Conservation (phyloP, 2,113 vertebrate species). For the Lophius piscatorius region DNA sequence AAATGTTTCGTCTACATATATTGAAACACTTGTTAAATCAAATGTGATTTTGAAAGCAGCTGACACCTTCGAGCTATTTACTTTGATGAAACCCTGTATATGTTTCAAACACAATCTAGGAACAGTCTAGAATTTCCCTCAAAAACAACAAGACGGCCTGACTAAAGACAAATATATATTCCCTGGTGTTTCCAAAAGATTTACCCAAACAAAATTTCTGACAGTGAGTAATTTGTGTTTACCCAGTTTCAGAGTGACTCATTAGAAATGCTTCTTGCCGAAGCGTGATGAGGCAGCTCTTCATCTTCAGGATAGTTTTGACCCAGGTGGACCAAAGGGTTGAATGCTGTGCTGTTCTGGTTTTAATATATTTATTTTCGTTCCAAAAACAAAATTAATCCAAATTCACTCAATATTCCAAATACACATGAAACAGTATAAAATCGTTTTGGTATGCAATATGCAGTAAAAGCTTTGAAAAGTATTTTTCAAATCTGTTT, state of each 20-base stretch:
- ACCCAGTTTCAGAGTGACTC: constrained; percentile 1
- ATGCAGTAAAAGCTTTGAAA: constrained; percentile 1
- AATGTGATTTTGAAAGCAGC: constrained; percentile 33
- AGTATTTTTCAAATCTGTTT: constrained; percentile 1
- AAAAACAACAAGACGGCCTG: constrained; percentile 20
- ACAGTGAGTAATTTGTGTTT: constrained; percentile 6
- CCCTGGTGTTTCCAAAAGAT: constrained; percentile 30
- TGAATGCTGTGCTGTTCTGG: not conserved
- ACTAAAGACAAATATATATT: constrained; percentile 40
- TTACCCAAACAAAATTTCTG: constrained; percentile 28
- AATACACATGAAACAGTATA: not conserved
- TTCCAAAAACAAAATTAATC: not conserved
- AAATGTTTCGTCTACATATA: constrained; percentile 18
- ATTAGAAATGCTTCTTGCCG: not conserved
- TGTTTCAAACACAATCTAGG: constrained; percentile 32
- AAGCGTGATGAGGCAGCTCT: too few relatives aligned
- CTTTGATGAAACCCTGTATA: constrained; percentile 50
- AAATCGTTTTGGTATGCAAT: constrained; percentile 15
- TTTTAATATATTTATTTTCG: too few relatives aligned
- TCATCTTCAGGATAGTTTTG: constrained; percentile 8
- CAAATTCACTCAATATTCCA: constrained; percentile 8
- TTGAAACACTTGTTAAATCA: constrained; percentile 16
- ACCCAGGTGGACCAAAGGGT: not conserved
- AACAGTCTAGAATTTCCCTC: constrained; percentile 33
- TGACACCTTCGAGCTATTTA: constrained; percentile 14